phyloP scores from a whole-genome alignment of 2,797 vertebrate genomes.

The Psittacula echo region DNA sequence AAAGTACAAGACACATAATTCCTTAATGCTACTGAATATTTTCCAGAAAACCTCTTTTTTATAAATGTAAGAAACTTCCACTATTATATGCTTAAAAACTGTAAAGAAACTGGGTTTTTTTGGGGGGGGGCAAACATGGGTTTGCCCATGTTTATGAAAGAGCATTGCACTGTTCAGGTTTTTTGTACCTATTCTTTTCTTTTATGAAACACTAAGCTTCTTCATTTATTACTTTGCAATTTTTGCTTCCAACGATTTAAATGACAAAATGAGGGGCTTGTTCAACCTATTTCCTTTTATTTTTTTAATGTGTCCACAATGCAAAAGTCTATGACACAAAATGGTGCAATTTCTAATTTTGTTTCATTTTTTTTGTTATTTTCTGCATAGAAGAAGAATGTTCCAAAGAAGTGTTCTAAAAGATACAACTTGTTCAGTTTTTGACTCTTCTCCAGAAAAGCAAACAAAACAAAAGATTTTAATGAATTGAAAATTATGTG shows the following conservation, averaged over 20 bases:
- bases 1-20: not conserved
- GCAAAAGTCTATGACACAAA: not conserved
- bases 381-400: not conserved
- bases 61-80: not conserved
- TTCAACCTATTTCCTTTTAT: not conserved
- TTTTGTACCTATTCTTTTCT: not conserved
- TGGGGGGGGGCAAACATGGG: conserved; percentile 18
- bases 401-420: not conserved
- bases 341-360: not conserved
- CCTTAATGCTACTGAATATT: not conserved
- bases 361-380: not conserved
- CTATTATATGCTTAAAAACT: conserved; percentile 22
- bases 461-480: not conserved
- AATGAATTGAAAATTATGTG: not conserved
- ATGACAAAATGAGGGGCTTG: not conserved
- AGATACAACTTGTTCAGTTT: not conserved
- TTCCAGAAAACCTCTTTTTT: conserved; percentile 33
- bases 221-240: not conserved
- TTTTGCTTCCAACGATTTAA: not conserved
- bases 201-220: not conserved
- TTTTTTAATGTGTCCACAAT: not conserved
- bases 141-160: conserved; percentile 6
- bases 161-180: not conserved
- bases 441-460: not conserved
- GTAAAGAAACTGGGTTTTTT: not conserved